phyloP scores from a whole-genome alignment of 1,140 invertebrate species.

The Hestina assimilis region DNA sequence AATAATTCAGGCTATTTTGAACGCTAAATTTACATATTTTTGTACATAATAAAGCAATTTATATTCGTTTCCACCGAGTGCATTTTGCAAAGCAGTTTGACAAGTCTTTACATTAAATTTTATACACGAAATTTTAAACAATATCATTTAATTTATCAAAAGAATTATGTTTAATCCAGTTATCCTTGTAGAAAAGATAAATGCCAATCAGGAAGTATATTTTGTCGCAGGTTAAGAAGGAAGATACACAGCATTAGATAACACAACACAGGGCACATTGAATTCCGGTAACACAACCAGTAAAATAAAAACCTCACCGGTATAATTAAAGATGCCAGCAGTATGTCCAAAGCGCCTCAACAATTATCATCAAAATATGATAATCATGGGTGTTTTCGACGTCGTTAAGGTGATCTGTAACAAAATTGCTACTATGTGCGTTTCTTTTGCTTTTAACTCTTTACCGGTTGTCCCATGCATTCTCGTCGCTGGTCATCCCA shows the following conservation, averaged over 20 bases:
- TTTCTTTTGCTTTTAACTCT: slow-evolving; percentile 53
- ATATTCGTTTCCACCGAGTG: no score
- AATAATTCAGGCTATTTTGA: no score
- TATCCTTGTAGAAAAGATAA: no score
- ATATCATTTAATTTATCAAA: no score
- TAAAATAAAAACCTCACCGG: slow-evolving; percentile 69
- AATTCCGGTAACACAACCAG: slow-evolving; percentile 49
- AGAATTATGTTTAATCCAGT: no score
- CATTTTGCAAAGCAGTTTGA: no score
- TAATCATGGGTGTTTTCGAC: slow-evolving; percentile 78
- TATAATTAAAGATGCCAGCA: slow-evolving; percentile 63
- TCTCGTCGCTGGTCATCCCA: slow-evolving; percentile 22
- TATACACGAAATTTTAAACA: no score
- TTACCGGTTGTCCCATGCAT: slow-evolving; percentile 54
- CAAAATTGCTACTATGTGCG: slow-evolving; percentile 75
- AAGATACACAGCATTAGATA: slow-evolving; percentile 25
- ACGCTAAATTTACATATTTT: no score
- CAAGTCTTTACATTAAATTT: no score
- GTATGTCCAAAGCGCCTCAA: slow-evolving; percentile 70
- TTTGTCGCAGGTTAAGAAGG: no score
- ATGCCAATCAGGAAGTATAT: no score
- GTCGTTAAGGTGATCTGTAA: slow-evolving; percentile 78
- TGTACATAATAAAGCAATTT: no score
- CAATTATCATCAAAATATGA: slow-evolving; percentile 77
- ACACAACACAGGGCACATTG: slow-evolving; percentile 54